Conservation (phyloP, 2,888 invertebrate species). For the Anticlea derivata region DNA sequence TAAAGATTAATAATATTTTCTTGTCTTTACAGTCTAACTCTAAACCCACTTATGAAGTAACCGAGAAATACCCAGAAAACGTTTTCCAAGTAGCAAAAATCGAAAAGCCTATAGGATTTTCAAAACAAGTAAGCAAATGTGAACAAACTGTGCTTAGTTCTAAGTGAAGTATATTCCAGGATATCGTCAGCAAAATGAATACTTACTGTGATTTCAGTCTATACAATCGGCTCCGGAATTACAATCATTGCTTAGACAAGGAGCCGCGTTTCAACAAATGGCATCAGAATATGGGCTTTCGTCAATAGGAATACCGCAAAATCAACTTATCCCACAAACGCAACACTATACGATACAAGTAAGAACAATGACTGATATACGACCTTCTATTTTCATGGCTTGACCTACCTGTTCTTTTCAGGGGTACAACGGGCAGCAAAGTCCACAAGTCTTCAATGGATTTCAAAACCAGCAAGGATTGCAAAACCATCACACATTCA, state of each 20-base stretch:
- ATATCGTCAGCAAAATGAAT: background rate
- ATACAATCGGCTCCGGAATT: conserved; percentile 66
- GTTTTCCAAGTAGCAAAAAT: conserved; percentile 60
- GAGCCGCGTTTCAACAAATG: conserved; percentile 66
- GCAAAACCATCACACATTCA: conserved; percentile 8
- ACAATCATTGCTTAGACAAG: conserved; percentile 65
- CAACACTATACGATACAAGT: conserved; percentile 69
- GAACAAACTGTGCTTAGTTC: background rate
- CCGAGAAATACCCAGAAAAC: conserved; percentile 64
- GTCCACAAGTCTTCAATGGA: conserved; percentile 11
- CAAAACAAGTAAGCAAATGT: conserved; percentile 60
- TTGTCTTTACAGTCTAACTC: conserved; percentile 46
- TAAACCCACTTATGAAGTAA: conserved; percentile 68
- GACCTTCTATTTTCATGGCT: background rate
- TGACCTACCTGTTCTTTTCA: conserved; percentile 10
- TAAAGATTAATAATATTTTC: background rate
- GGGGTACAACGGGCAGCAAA: conserved; percentile 15
- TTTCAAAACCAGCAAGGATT: conserved; percentile 6
- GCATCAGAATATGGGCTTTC: conserved; percentile 71
- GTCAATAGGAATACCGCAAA: conserved; percentile 67
- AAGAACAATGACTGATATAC: conserved; percentile 1
- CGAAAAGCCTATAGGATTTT: conserved; percentile 69
- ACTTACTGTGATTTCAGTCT: conserved; percentile 34
- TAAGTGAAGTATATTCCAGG: too few species aligned
- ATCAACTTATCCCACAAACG: conserved; percentile 59